Base-by-base conservation (phyloP, 2,113 vertebrate species). In the Leptosomus discolor region DNA sequence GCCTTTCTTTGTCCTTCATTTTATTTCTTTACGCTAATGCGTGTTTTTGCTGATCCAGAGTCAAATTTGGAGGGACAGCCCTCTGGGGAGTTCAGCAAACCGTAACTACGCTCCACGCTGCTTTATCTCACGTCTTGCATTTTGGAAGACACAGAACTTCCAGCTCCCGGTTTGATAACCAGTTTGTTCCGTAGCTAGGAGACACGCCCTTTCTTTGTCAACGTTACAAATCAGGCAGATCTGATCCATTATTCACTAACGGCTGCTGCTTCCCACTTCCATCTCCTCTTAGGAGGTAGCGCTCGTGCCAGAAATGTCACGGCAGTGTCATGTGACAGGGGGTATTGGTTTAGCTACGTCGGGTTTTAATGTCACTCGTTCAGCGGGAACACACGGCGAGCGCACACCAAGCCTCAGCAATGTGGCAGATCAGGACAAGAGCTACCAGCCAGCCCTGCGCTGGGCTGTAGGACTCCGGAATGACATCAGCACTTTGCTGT, bases 201-300 rank as follows among this genome's bases (percentile, higher is more conserved):
- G 85, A 94, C 92, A 87, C 84, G 1, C 94, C 90, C 81, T 67
- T 20, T 7, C 94, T 91, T 64, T 64, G 96, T 75, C 90, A 92
- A 93, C 39, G 75, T 39, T 92, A 74, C 85, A 53, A 29, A 93
- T 69, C 92, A 74, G 75, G 63, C 88, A 19, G 79, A 92, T 90
- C 95, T 84, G 61, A 95, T 93, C 92, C 94, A 93, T 93, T 97
- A 96, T 92, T 84, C 96, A 88, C 92, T 20, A 61, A 45, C 92
- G 83, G 94, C 95, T 88, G 88, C 95, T 34, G 94, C 92, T 95
- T 92, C 95, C 90, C 90, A 79, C 85, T 95, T 51, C 90, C 88
- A 85, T 41, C 95, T 93, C 81, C 69, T 58, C 11, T 43, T 19
- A 58, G 76, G 75, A 92, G 82, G 67, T 4, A 84, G 85, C 3